Evolutionary conservation across 2,888 invertebrate genomes (phyloP).

Genomic region (Melolontha melolontha): DNA sequence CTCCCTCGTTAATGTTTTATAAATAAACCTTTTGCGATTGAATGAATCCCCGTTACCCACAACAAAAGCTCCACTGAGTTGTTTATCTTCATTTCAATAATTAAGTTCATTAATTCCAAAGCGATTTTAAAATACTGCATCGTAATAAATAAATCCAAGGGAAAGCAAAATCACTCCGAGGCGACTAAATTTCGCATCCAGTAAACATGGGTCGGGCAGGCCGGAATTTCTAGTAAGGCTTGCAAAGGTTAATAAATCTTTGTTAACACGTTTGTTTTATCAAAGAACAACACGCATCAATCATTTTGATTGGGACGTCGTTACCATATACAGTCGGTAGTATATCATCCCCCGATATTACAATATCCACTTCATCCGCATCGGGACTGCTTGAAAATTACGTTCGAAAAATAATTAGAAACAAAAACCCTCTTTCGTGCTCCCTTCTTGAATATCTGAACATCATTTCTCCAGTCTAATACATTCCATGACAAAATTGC

Average conservation of each 20-base stretch:
- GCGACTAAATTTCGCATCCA: conserved; percentile 1
- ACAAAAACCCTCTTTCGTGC: background rate
- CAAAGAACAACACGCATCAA: conserved; percentile 64
- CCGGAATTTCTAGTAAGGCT: conserved; percentile 26
- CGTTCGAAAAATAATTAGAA: conserved; percentile 30
- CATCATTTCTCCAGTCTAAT: no score
- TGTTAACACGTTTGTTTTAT: conserved; percentile 62
- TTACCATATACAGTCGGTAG: conserved; percentile 58
- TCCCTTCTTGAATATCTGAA: no score
- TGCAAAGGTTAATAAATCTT: conserved; percentile 62
- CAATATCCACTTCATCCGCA: conserved; percentile 35
- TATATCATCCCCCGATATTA: conserved; percentile 40
- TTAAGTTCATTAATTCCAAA: conserved; percentile 11
- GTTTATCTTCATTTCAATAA: conserved; percentile 10
- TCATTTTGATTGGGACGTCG: conserved; percentile 65
- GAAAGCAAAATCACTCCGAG: background rate
- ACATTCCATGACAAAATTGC: no score
- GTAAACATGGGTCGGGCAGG: conserved; percentile 26
- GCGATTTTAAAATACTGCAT: conserved; percentile 11
- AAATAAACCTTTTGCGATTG: conserved; percentile 10
- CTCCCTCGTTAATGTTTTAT: conserved; percentile 9
- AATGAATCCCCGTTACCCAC: background rate
- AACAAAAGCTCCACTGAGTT: background rate
- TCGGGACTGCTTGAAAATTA: conserved; percentile 17
- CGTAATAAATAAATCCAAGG: conserved; percentile 14